Evolutionary conservation across 2,113 vertebrate species (phyloP).

Genomic region (Carlito syrichta): DNA sequence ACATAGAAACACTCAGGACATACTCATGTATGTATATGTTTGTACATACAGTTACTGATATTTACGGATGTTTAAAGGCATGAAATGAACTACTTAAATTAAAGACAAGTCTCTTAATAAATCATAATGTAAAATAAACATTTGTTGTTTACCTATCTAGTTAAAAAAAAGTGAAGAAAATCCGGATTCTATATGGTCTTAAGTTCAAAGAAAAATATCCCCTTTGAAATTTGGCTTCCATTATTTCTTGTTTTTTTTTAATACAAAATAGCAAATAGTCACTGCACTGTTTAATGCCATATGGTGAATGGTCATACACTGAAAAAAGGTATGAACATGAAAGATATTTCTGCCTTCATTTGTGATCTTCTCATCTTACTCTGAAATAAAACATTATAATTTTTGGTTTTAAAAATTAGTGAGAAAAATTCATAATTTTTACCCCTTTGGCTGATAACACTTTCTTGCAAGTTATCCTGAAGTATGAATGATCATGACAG

Average conservation of each 20-base stretch:
- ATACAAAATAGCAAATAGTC: constrained; percentile 34
- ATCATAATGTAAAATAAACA: constrained; percentile 10
- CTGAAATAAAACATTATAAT: not conserved
- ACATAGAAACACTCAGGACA: not conserved
- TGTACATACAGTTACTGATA: not conserved
- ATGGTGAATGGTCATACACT: not conserved
- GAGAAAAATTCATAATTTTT: not conserved
- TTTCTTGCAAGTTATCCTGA: not conserved
- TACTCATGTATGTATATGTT: not conserved
- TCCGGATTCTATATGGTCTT: not conserved
- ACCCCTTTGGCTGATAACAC: not conserved
- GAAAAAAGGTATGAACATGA: not conserved
- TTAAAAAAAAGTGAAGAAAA: not conserved
- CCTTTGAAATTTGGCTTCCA: constrained; percentile 35
- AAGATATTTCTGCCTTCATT: not conserved
- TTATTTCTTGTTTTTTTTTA: constrained; percentile 12
- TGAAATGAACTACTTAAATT: not conserved
- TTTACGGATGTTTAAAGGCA: not conserved
- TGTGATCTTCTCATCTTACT: not conserved
- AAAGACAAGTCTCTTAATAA: not conserved
- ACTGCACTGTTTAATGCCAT: not conserved
- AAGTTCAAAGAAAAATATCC: not conserved
- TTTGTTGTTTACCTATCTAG: not conserved
- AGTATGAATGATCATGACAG: not conserved
- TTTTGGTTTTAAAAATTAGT: not conserved